Conservation (phyloP, 2,888 invertebrate species). For the Encarsia formosa region DNA sequence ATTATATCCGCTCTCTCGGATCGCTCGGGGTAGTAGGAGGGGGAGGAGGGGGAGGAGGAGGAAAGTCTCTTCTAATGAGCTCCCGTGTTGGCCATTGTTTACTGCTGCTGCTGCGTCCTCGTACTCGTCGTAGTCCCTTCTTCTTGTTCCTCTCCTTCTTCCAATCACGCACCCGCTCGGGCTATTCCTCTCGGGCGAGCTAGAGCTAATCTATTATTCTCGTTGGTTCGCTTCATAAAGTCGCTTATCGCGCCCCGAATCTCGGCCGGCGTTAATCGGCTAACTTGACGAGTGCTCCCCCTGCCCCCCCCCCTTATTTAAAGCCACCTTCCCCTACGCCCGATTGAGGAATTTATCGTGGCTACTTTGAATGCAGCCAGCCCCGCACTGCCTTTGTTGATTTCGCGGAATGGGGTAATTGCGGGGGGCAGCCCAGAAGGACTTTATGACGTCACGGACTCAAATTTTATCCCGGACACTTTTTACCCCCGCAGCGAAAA, state of each 20-base stretch:
- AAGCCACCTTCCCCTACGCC: background rate
- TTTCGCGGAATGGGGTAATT: no score
- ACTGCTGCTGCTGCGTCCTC: slow-evolving; percentile 35
- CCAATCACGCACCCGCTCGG: slow-evolving; percentile 9
- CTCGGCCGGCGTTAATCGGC: slow-evolving; percentile 45
- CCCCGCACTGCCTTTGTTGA: background rate
- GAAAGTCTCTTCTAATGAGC: slow-evolving; percentile 48
- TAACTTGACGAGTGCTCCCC: slow-evolving; percentile 16
- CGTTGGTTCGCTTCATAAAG: slow-evolving; percentile 44
- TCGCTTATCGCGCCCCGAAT: slow-evolving; percentile 42
- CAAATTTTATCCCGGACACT: no score
- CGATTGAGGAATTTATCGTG: slow-evolving; percentile 26
- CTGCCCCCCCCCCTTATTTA: background rate
- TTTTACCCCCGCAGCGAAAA: no score
- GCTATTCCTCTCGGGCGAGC: slow-evolving; percentile 5
- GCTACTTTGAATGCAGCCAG: background rate
- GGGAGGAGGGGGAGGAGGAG: no score
- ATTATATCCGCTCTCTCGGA: background rate
- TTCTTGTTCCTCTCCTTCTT: slow-evolving; percentile 9
- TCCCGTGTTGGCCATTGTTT: slow-evolving; percentile 40
- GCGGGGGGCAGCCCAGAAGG: no score
- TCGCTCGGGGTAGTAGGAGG: no score
- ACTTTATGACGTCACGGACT: no score
- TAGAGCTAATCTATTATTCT: slow-evolving; percentile 46
- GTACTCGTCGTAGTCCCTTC: slow-evolving; percentile 6